phyloP scores from a whole-genome alignment of 2,113 vertebrate genomes.

The Tychaedon coryphoeus region DNA sequence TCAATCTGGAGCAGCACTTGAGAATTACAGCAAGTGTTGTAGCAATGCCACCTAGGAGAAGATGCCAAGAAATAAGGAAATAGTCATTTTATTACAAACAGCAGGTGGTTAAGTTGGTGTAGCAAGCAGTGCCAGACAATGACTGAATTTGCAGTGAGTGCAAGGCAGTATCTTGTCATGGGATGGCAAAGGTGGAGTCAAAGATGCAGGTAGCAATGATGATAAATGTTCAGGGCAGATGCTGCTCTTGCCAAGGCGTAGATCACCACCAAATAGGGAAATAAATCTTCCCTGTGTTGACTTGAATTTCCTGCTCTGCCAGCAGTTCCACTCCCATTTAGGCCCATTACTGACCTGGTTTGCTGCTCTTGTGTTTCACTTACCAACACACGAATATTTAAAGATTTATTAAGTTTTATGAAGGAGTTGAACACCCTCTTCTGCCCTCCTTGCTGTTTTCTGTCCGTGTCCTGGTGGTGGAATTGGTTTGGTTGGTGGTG shows the following conservation, averaged over 20 bases:
- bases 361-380: neutral
- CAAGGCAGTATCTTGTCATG: neutral
- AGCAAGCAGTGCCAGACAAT: neutral
- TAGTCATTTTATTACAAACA: neutral
- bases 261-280: neutral
- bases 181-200: neutral
- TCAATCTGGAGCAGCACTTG: neutral
- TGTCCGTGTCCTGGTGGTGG: rapidly evolving
- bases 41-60: neutral
- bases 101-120: neutral
- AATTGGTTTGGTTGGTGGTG: rapidly evolving
- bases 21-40: neutral
- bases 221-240: neutral
- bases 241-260: neutral
- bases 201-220: neutral
- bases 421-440: neutral
- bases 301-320: neutral
- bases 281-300: neutral
- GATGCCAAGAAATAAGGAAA: neutral
- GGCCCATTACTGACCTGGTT: neutral
- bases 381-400: neutral
- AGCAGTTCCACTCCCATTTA: neutral
- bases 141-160: neutral
- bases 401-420: neutral
- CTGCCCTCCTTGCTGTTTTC: neutral